Percentiles rank a stretch among this genome's conserved stretches.
These are phyloP conservation scores for Cybosia mesomella DNA, from an alignment of 2,888 invertebrate species.

Conservation along the genomic window DNA sequence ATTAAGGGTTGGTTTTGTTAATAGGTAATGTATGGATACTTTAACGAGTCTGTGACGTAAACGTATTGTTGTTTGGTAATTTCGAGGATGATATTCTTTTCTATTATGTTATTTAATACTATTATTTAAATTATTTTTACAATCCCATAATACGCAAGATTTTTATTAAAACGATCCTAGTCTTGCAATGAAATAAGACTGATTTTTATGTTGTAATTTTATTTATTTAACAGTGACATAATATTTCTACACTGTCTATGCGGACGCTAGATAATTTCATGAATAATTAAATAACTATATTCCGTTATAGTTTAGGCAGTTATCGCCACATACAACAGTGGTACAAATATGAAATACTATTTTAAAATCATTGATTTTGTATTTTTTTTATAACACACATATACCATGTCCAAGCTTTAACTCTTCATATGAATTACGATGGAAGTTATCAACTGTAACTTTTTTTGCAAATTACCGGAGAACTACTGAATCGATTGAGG, in stretches of 20 bases:
- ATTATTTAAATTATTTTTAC: neutral
- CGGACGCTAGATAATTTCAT: slow-evolving; percentile 43
- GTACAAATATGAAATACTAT: slow-evolving; percentile 25
- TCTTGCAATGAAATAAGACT: slow-evolving; percentile 45
- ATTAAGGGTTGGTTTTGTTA: neutral
- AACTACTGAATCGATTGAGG: too few relatives aligned
- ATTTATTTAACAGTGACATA: slow-evolving; percentile 43
- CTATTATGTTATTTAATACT: neutral
- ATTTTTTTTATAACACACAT: neutral
- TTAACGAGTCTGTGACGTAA: neutral
- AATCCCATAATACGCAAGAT: slow-evolving; percentile 3
- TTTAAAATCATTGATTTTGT: neutral
- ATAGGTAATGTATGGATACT: slow-evolving; percentile 12
- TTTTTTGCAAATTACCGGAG: too few relatives aligned
- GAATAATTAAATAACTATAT: slow-evolving; percentile 45
- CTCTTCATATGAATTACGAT: too few relatives aligned
- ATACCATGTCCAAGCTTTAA: neutral
- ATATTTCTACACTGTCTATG: slow-evolving; percentile 52
- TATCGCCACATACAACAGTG: slow-evolving; percentile 21
- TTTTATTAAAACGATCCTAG: slow-evolving; percentile 29
- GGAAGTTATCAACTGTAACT: too few relatives aligned
- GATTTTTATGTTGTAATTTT: slow-evolving; percentile 41
- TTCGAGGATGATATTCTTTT: neutral
- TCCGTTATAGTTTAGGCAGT: slow-evolving; percentile 42
- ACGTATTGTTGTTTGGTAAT: neutral